Conservation (phyloP, 2,797 vertebrate species). For the Borostomias antarcticus region DNA sequence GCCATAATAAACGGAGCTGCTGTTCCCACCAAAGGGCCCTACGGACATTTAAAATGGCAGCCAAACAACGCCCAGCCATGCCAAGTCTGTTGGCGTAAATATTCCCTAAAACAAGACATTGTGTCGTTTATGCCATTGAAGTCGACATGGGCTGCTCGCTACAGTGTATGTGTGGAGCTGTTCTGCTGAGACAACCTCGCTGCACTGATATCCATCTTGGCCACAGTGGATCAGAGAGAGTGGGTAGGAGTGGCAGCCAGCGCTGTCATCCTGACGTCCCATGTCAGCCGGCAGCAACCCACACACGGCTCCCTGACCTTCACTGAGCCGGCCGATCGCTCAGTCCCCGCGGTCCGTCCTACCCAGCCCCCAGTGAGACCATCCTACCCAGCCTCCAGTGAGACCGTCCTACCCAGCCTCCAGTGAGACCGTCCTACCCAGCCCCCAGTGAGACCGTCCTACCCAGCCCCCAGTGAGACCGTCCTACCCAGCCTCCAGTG, state of each 20-base stretch:
- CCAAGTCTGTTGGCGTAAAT: conserved; percentile 55
- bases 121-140: conserved; percentile 57
- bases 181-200: conserved; percentile 57
- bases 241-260: conserved; percentile 70
- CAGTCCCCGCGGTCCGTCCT: conserved; percentile 1
- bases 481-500: too few relatives aligned
- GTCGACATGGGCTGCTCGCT: conserved; percentile 49
- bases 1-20: conserved; percentile 32
- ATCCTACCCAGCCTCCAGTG: conserved; percentile 7
- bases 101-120: conserved; percentile 64
- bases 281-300: conserved; percentile 66
- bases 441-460: conserved; percentile 17
- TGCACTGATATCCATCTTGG: conserved; percentile 69
- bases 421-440: conserved; percentile 5
- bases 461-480: background rate
- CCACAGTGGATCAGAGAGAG: conserved; percentile 68
- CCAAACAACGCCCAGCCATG: conserved; percentile 63
- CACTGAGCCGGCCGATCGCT: conserved; percentile 31
- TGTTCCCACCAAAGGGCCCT: conserved; percentile 55
- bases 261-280: conserved; percentile 67
- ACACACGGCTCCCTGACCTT: conserved; percentile 51
- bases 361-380: background rate
- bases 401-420: conserved; percentile 11
- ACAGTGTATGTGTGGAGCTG: conserved; percentile 41
- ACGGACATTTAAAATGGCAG: conserved; percentile 57